These are phyloP conservation scores for Brachypalpus laphriformis DNA, from an alignment of 2,888 invertebrate species.

Conservation along the genomic window DNA sequence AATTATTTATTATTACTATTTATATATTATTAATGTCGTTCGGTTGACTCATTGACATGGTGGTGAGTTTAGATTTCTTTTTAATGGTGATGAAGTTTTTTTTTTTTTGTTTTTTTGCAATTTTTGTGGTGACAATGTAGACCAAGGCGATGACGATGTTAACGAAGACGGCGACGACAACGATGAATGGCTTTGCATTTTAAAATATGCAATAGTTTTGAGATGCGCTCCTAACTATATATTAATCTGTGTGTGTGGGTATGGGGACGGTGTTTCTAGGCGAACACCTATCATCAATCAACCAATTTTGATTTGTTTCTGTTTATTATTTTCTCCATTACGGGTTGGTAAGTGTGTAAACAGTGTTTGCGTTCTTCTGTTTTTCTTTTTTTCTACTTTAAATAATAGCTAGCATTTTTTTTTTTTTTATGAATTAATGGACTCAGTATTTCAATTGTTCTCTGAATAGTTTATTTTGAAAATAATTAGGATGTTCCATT, in stretches of 20 bases:
- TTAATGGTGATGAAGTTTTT: conserved; percentile 43
- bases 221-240: conserved; percentile 64
- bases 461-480: conserved; percentile 74
- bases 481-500: conserved; percentile 82
- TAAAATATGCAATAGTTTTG: conserved; percentile 53
- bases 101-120: too few species aligned
- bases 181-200: conserved; percentile 55
- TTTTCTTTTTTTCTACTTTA: conserved; percentile 59
- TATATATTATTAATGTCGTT: conserved; percentile 72
- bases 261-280: background rate
- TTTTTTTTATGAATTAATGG: conserved; percentile 71
- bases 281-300: conserved; percentile 58
- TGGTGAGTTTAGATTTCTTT: conserved; percentile 51
- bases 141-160: conserved; percentile 67
- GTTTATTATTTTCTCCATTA: conserved; percentile 34
- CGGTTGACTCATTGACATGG: conserved; percentile 73
- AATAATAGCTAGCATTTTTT: conserved; percentile 63
- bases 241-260: conserved; percentile 22
- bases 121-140: conserved; percentile 53
- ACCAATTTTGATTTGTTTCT: conserved; percentile 46
- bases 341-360: conserved; percentile 55
- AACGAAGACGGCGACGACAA: conserved; percentile 49
- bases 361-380: conserved; percentile 43
- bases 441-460: conserved; percentile 73
- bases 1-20: conserved; percentile 68